Base-by-base conservation (phyloP, 2,797 vertebrate genomes). In the Oryzias dopingdopingensis region DNA sequence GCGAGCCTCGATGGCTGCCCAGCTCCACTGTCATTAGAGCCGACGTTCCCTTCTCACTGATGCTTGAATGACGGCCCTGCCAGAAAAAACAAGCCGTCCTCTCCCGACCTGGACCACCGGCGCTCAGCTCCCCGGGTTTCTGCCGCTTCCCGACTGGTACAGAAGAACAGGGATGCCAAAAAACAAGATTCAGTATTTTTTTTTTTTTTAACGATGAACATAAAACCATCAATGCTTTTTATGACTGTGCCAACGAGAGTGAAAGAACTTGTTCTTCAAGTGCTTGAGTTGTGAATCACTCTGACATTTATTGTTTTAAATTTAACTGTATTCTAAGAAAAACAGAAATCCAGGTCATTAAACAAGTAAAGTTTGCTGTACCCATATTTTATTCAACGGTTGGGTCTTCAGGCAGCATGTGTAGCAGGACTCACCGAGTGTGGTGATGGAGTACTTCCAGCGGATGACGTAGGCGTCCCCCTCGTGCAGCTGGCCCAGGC, bases 21-120 rank as follows among this genome's bases (percentile, higher is more conserved):
- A 93, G 86, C 82, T 94, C 93, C 63, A 94, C 92, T 0, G 92
- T 94, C 90, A 92, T 93, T 14, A 94, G 88, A 17, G 92, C 92
- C 0, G 93, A 94, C 1, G 92, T 91, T 59, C 92, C 92, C 14
- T 92, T 92, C 66, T 92, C 92, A 16, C 90, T 93, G 74, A 89
- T 63, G 23, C 91, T 91, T 43, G 92, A 93, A 26, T 82, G 81
- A 16, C 78, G 70, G 52, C 92, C 93, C 79, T 94, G 93, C 93
- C 93, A 93, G 85, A 94, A 93, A 63, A 94, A 94, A 61, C 91
- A 92, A 2, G 92, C 90, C 0, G 70, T 87, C 65, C 92, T 89
- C 82, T 93, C 92, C 60, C 91, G 81, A 6, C 93, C 92, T 0
- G 90, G 76, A 24, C 78, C 79, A 0, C 84, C 81, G 1, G 78